Evolutionary conservation across 2,113 vertebrate genomes (phyloP), one percentile per base, ranked within the genome.

Genomic region (Rhagologus leucostigma): DNA sequence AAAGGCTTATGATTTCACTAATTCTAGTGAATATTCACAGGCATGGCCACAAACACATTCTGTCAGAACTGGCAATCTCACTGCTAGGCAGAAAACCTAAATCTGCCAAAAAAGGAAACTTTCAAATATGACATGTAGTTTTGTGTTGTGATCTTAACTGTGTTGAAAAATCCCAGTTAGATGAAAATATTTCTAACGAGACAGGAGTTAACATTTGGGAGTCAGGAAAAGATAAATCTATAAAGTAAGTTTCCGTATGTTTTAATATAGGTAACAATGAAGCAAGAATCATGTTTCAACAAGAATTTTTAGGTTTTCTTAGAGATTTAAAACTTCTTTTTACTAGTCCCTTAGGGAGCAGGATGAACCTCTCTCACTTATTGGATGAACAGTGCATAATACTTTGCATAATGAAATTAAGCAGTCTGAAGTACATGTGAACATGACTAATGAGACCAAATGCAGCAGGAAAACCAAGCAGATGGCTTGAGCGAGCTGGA

Each of bases 351-450:
- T 52, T 67, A 64, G 68, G 96, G 49, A 91, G 35, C 26, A 24
- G 8, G 93, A 92, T 37, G 80, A 95, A 95, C 21, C 13, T 80
- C 68, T 96, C 80, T 93, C 87, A 93, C 52, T 91, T 89, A 97
- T 78, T 96, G 93, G 87, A 96, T 29, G 87, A 96, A 88, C 67
- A 92, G 65, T 55, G 85, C 86, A 93, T 94, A 96, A 95, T 82
- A 94, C 82, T 94, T 79, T 57, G 60, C 3, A 57, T 95, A 97
- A 97, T 92, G 83, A 96, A 97, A 97, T 97, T 96, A 97, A 95
- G 89, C 94, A 95, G 91, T 84, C 95, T 73, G 84, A 97, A 96
- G 94, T 93, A 95, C 79, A 86, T 75, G 91, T 80, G 93, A 95
- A 96, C 86, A 87, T 90, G 88, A 88, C 91, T 96, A 96, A 94